phyloP scores from a whole-genome alignment of 2,113 vertebrate species.

The Tragelaphus strepsiceros region DNA sequence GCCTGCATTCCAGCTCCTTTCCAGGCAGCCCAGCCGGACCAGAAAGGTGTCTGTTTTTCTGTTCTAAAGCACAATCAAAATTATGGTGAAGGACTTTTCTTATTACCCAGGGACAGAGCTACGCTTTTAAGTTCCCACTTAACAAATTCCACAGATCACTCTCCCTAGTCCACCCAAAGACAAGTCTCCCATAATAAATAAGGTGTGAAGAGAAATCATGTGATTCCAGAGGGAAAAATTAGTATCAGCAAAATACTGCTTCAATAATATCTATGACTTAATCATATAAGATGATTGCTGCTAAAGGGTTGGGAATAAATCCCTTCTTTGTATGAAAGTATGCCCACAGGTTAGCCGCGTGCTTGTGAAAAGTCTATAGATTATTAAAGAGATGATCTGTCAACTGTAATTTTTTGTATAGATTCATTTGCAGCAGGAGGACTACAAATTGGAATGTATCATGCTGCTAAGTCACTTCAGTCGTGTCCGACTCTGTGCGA shows the following conservation, averaged over 20 bases:
- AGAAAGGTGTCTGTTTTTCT: conserved; percentile 75
- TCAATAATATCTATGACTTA: conserved; percentile 26
- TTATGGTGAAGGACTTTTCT: conserved; percentile 54
- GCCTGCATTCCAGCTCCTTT: conserved; percentile 80
- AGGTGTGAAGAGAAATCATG: background rate
- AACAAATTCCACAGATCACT: background rate
- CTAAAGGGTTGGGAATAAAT: conserved; percentile 33
- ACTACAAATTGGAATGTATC: background rate
- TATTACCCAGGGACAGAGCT: conserved; percentile 3
- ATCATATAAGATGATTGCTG: conserved; percentile 13
- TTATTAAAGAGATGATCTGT: background rate
- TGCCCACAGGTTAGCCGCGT: background rate
- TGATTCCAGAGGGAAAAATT: conserved; percentile 12
- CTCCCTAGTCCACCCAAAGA: background rate
- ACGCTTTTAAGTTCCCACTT: background rate
- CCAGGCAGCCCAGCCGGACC: conserved; percentile 70
- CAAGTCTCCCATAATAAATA: background rate
- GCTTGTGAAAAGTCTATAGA: background rate
- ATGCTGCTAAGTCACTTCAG: background rate
- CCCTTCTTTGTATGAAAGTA: background rate
- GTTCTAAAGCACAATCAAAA: conserved; percentile 78
- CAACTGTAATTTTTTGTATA: background rate
- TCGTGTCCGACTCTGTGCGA: too few species aligned
- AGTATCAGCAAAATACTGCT: background rate
- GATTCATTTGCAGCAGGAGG: background rate